Conservation (phyloP, 1,140 invertebrate genomes). For the Triops longicaudatus region DNA sequence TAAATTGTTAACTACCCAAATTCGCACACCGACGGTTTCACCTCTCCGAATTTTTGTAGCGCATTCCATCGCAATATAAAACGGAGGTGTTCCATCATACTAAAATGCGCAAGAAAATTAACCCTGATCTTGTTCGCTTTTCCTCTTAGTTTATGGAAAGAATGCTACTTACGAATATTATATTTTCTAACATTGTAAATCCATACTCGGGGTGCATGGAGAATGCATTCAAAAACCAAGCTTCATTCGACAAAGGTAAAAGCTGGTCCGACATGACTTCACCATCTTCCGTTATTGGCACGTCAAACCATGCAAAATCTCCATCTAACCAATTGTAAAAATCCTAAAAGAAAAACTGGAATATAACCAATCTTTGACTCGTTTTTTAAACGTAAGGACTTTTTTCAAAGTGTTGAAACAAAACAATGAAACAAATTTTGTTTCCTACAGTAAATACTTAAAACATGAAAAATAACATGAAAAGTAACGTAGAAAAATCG, state of each 20-base stretch:
- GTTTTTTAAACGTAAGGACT: not conserved
- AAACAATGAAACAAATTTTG: too few species aligned
- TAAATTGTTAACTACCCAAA: slow-evolving; percentile 50
- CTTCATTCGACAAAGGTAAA: slow-evolving; percentile 39
- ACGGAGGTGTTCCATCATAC: slow-evolving; percentile 42
- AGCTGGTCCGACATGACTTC: slow-evolving; percentile 39
- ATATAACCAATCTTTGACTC: too few species aligned
- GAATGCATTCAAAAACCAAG: slow-evolving; percentile 44
- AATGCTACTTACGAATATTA: not conserved
- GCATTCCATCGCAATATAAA: slow-evolving; percentile 49
- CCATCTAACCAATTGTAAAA: slow-evolving; percentile 30
- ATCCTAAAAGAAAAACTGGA: slow-evolving; percentile 24
- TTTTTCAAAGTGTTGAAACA: not conserved
- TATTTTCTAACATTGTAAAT: slow-evolving; percentile 38
- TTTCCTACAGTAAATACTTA: too few species aligned
- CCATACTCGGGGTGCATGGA: slow-evolving; percentile 41
- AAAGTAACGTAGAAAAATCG: too few species aligned
- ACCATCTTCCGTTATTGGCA: slow-evolving; percentile 41
- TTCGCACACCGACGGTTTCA: slow-evolving; percentile 49
- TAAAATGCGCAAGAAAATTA: too few species aligned
- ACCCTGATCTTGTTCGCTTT: too few species aligned
- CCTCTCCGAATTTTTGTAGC: slow-evolving; percentile 45
- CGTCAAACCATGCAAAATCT: slow-evolving; percentile 44
- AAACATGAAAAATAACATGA: too few species aligned
- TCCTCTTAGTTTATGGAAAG: slow-evolving; percentile 33